Percentiles rank a stretch among this genome's conserved stretches.
phyloP scores from a whole-genome alignment of 1,140 invertebrate genomes.

The Leptinotarsa texana region DNA sequence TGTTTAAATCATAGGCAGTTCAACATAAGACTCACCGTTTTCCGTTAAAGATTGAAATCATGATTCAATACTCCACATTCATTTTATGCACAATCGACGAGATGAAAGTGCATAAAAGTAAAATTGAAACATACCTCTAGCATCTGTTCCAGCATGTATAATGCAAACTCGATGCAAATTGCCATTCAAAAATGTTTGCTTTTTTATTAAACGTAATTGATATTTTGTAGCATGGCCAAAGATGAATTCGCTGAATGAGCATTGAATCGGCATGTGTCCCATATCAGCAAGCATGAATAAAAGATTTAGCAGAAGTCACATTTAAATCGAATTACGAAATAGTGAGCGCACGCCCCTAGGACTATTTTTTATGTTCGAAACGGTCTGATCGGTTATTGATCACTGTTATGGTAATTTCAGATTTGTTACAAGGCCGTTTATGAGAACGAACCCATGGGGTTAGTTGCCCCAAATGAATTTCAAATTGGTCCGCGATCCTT shows the following conservation, averaged over 20 bases:
- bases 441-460: constrained; percentile 15
- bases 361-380: constrained; percentile 17
- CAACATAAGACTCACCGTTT: too few relatives aligned
- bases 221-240: constrained; percentile 18
- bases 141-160: constrained; percentile 7
- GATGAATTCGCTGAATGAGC: constrained; percentile 5
- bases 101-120: too few relatives aligned
- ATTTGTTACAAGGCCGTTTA: constrained; percentile 30
- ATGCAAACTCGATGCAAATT: constrained; percentile 6
- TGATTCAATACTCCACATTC: too few relatives aligned
- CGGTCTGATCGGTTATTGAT: constrained; percentile 30
- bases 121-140: neutral
- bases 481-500: constrained; percentile 24
- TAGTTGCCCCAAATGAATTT: constrained; percentile 29
- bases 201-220: constrained; percentile 20
- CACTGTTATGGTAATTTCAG: constrained; percentile 32
- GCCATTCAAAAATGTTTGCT: constrained; percentile 16
- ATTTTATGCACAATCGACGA: too few relatives aligned
- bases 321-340: constrained; percentile 22
- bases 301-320: constrained; percentile 24
- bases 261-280: constrained; percentile 27
- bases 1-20: too few relatives aligned
- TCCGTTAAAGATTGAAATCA: too few relatives aligned
- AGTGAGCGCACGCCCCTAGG: constrained; percentile 25
- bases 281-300: constrained; percentile 15